phyloP scores from a whole-genome alignment of 2,888 invertebrate genomes.

The Melieria picta region DNA sequence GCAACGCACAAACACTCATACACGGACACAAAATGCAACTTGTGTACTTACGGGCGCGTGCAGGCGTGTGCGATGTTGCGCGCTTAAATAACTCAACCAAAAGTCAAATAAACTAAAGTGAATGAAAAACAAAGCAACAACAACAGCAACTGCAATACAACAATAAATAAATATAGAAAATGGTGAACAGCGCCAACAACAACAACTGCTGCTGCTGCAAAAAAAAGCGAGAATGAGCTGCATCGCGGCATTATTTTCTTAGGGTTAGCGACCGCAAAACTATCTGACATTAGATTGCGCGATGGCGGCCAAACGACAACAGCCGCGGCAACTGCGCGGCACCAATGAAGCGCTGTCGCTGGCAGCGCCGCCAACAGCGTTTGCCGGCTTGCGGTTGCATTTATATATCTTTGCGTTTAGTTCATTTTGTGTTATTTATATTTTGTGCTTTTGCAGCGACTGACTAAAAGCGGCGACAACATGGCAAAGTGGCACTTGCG shows the following conservation, averaged over 20 bases:
- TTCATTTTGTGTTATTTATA: constrained; percentile 9
- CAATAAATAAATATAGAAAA: constrained; percentile 3
- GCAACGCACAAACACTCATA: constrained; percentile 10
- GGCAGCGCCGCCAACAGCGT: constrained; percentile 7
- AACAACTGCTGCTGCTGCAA: constrained; percentile 7
- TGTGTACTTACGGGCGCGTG: not conserved
- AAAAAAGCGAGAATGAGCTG: constrained; percentile 11
- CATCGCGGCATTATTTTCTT: constrained; percentile 23
- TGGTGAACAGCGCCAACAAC: constrained; percentile 6
- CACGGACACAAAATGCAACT: not conserved
- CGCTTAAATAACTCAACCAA: not conserved
- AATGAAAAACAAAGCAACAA: not conserved
- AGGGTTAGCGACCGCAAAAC: constrained; percentile 66
- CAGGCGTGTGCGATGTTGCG: not conserved
- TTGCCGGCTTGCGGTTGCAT: constrained; percentile 14
- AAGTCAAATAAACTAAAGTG: not conserved
- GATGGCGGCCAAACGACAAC: constrained; percentile 65
- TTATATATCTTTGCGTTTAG: not conserved
- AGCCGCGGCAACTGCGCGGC: constrained; percentile 58
- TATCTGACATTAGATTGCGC: constrained; percentile 66
- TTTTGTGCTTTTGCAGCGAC: constrained; percentile 12
- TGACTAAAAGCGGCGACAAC: constrained; percentile 11
- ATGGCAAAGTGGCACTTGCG: not conserved
- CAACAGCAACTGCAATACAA: not conserved
- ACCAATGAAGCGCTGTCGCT: constrained; percentile 15